phyloP scores from a whole-genome alignment of 2,113 vertebrate species.

The Carassius gibelio region DNA sequence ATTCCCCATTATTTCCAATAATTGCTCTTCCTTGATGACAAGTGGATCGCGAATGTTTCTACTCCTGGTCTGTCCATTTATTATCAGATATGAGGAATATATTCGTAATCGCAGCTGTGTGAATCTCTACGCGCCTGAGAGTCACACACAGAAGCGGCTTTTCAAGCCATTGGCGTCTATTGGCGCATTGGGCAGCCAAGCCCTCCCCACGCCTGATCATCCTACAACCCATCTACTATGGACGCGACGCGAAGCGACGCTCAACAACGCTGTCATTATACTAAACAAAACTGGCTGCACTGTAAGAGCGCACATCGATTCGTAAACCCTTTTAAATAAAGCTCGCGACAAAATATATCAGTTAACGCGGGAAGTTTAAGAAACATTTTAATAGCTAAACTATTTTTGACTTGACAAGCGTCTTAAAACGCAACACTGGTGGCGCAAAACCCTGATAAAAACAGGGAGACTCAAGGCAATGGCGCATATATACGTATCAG shows the following conservation, averaged over 20 bases:
- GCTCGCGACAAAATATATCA: no score
- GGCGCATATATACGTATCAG: background rate
- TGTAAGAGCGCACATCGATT: background rate
- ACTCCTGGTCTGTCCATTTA: constrained; percentile 71
- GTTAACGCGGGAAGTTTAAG: background rate
- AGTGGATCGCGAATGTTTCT: constrained; percentile 68
- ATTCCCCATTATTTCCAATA: constrained; percentile 77
- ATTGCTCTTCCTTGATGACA: constrained; percentile 68
- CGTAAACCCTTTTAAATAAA: background rate
- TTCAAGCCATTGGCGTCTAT: constrained; percentile 44
- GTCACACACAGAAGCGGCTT: constrained; percentile 61
- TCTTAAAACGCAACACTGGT: constrained; percentile 1
- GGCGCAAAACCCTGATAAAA: background rate
- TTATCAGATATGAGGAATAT: constrained; percentile 40
- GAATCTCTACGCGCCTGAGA: constrained; percentile 25
- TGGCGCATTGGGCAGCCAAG: constrained; percentile 71
- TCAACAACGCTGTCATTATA: background rate
- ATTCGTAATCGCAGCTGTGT: constrained; percentile 21
- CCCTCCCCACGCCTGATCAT: constrained; percentile 65
- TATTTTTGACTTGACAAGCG: background rate
- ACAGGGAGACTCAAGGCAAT: background rate
- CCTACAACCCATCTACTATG: background rate
- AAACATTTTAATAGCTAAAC: background rate
- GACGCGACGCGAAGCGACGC: background rate
- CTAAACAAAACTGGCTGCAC: no score